A percentile compares a stretch with the other conserved stretches of the same genome.
Conservation (phyloP, 2,797 vertebrate genomes). For the Pelochelys cantorii region DNA sequence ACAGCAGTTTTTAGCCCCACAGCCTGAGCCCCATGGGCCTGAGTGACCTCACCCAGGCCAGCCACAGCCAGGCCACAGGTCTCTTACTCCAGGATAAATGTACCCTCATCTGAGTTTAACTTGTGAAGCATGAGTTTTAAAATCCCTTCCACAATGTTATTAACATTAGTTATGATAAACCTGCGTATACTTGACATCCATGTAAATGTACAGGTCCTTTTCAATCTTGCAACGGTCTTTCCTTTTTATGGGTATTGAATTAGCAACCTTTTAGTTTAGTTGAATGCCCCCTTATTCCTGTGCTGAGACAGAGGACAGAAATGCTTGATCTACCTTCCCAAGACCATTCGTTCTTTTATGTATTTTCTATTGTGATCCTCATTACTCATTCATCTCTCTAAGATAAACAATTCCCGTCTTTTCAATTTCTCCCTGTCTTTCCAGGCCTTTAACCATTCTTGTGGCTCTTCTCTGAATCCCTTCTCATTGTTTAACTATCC, state of each 20-base stretch:
- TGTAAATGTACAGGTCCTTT: background rate
- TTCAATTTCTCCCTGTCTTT: conserved; percentile 33
- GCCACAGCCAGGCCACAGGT: background rate
- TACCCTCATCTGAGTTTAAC: background rate
- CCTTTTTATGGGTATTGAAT: conserved; percentile 44
- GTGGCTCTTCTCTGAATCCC: conserved; percentile 51
- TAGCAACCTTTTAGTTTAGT: conserved; percentile 44
- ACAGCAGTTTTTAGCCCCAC: background rate
- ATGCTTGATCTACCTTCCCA: conserved; percentile 57
- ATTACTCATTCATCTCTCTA: conserved; percentile 10
- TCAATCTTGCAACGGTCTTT: background rate
- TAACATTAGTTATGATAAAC: too few species aligned
- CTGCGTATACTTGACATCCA: background rate
- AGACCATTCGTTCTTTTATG: conserved; percentile 42
- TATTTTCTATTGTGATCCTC: conserved; percentile 44
- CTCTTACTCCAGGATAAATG: background rate
- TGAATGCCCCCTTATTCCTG: background rate
- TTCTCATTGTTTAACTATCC: conserved; percentile 58
- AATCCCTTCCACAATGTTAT: background rate
- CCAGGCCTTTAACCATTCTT: conserved; percentile 63
- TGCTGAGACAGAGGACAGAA: conserved; percentile 15
- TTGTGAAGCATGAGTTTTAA: background rate
- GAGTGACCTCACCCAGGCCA: background rate
- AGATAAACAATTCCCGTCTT: conserved; percentile 23
- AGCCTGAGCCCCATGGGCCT: background rate